Evolutionary conservation across 2,888 invertebrate genomes (phyloP).

Genomic region (Tenthredo scrophulariae): DNA sequence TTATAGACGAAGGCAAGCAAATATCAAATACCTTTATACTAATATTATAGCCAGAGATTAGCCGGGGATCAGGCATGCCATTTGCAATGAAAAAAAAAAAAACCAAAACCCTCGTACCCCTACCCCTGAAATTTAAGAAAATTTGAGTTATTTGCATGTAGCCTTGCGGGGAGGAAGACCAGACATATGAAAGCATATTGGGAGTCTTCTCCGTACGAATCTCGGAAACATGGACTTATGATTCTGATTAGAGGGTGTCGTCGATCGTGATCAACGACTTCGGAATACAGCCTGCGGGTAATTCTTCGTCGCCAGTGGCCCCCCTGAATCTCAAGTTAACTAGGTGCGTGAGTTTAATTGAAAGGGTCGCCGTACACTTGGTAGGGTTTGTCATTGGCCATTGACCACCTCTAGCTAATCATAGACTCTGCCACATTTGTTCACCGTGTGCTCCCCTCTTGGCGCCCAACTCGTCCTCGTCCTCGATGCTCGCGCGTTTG

Average conservation of each 20-base stretch:
- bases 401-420: slow-evolving; percentile 75
- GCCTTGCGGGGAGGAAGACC: neutral
- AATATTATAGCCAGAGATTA: slow-evolving; percentile 35
- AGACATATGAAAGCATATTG: neutral
- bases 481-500: slow-evolving; percentile 35
- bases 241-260: slow-evolving; percentile 40
- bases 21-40: slow-evolving; percentile 50
- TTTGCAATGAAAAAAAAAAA: neutral
- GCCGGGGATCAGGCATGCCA: slow-evolving; percentile 35
- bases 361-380: slow-evolving; percentile 71
- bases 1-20: slow-evolving; percentile 54
- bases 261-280: slow-evolving; percentile 38
- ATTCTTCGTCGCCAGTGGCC: slow-evolving; percentile 52
- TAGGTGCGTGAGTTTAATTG: slow-evolving; percentile 68
- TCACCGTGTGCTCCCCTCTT: slow-evolving; percentile 66
- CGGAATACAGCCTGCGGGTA: slow-evolving; percentile 11
- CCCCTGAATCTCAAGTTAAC: slow-evolving; percentile 75
- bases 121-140: neutral
- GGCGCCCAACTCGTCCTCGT: slow-evolving; percentile 69
- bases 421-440: slow-evolving; percentile 70
- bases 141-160: slow-evolving; percentile 1
- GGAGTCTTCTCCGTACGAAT: neutral
- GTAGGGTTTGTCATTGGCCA: slow-evolving; percentile 62
- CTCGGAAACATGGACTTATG: neutral
- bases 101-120: neutral